phyloP scores from a whole-genome alignment of 2,888 invertebrate species.

The Oscheius onirici region DNA sequence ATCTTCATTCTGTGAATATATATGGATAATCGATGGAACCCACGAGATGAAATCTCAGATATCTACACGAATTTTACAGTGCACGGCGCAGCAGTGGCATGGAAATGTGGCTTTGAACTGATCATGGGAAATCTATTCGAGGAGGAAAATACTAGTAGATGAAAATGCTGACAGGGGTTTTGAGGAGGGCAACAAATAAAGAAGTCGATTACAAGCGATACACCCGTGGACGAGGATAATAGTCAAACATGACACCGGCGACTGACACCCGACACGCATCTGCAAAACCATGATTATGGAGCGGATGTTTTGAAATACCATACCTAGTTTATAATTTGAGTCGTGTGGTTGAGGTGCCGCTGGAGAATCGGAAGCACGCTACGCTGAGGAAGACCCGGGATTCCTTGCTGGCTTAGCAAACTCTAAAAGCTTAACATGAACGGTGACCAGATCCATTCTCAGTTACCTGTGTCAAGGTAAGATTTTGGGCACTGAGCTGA shows the following conservation, averaged over 20 bases:
- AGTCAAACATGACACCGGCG: conserved; percentile 17
- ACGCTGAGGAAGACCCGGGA: conserved; percentile 6
- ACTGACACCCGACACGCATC: conserved; percentile 23
- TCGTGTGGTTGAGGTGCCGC: conserved; percentile 25
- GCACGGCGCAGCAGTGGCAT: background rate
- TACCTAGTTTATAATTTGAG: conserved; percentile 25
- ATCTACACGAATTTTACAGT: conserved; percentile 17
- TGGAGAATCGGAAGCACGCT: conserved; percentile 4
- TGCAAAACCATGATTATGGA: background rate
- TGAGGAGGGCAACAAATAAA: background rate
- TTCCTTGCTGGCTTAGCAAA: conserved; percentile 11
- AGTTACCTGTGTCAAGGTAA: conserved; percentile 12
- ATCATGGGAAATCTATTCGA: background rate
- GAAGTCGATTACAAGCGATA: conserved; percentile 2
- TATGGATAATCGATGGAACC: background rate
- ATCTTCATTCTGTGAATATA: conserved; percentile 7
- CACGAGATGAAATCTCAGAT: conserved; percentile 20
- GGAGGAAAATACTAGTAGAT: background rate
- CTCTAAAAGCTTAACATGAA: conserved; percentile 3
- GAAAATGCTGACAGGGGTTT: conserved; percentile 1
- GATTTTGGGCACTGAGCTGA: background rate
- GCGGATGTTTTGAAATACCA: background rate
- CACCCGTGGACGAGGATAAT: conserved; percentile 19
- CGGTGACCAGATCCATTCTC: background rate
- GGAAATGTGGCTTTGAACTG: conserved; percentile 20